Percentiles rank a stretch among this genome's conserved stretches.
phyloP scores from a whole-genome alignment of 2,113 vertebrate species.

The Condylura cristata region DNA sequence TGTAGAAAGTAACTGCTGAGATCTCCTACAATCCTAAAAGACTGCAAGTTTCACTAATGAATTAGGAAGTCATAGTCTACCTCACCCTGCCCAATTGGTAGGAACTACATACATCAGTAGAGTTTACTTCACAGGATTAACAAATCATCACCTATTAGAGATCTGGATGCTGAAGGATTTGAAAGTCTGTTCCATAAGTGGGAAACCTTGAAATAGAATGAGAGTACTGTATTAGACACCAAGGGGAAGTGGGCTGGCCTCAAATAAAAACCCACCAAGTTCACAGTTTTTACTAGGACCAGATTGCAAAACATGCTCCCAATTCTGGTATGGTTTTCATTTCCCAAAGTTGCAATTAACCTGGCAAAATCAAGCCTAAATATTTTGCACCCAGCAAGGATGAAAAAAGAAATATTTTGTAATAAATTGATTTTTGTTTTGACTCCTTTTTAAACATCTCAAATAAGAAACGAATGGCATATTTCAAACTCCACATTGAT shows the following conservation, averaged over 20 bases:
- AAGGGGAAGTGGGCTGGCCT: background rate
- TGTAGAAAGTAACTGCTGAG: background rate
- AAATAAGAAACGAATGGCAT: background rate
- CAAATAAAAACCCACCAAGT: background rate
- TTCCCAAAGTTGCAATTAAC: background rate
- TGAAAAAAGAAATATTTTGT: background rate
- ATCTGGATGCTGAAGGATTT: background rate
- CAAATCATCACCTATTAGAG: conserved; percentile 51
- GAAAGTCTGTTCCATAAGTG: background rate
- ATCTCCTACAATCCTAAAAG: background rate
- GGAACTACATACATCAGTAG: background rate
- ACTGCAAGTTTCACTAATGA: background rate
- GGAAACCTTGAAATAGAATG: background rate
- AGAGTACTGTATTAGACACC: conserved; percentile 7
- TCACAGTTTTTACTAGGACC: conserved; percentile 29
- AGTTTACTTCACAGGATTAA: conserved; percentile 41
- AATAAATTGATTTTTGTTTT: background rate
- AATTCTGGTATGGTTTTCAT: conserved; percentile 19
- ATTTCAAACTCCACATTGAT: background rate
- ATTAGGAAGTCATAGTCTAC: background rate
- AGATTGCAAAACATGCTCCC: conserved; percentile 25
- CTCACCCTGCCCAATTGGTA: background rate
- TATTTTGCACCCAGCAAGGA: background rate
- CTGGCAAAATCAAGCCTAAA: background rate
- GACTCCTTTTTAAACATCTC: background rate